Evolutionary conservation across 2,797 vertebrate genomes (phyloP).

Genomic region (Trachurus trachurus): DNA sequence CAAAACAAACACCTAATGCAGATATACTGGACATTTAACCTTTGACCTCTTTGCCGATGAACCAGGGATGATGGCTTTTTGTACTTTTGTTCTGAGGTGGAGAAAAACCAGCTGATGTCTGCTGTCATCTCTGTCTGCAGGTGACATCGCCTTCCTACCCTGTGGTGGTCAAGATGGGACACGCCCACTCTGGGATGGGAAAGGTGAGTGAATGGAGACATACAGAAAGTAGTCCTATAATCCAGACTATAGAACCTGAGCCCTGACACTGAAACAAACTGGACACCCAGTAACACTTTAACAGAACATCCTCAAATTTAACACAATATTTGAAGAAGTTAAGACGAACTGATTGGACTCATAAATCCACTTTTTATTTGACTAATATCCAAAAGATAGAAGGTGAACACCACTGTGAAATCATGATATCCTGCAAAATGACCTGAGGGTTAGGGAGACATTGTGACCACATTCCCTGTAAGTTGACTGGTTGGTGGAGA

Average conservation of each 20-base stretch:
- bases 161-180: conserved; percentile 96
- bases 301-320: too few relatives aligned
- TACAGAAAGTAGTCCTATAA: background rate
- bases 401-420: too few relatives aligned
- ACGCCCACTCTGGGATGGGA: conserved; percentile 95
- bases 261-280: background rate
- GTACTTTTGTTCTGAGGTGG: background rate
- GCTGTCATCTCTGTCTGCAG: conserved; percentile 83
- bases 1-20: too few relatives aligned
- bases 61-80: rapidly evolving
- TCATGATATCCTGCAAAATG: too few relatives aligned
- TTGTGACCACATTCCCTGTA: too few relatives aligned
- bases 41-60: background rate
- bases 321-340: too few relatives aligned
- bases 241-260: background rate
- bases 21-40: background rate
- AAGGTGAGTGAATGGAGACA: conserved; percentile 87
- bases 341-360: too few relatives aligned
- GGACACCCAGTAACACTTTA: too few relatives aligned
- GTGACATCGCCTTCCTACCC: conserved; percentile 89
- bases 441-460: too few relatives aligned
- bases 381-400: too few relatives aligned
- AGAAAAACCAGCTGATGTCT: conserved; percentile 14
- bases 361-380: too few relatives aligned
- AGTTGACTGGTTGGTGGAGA: too few relatives aligned